Evolutionary conservation across 1,140 invertebrate species (phyloP), one percentile per base, ranked within the genome.

Genomic region (Glossosoma conforme): DNA sequence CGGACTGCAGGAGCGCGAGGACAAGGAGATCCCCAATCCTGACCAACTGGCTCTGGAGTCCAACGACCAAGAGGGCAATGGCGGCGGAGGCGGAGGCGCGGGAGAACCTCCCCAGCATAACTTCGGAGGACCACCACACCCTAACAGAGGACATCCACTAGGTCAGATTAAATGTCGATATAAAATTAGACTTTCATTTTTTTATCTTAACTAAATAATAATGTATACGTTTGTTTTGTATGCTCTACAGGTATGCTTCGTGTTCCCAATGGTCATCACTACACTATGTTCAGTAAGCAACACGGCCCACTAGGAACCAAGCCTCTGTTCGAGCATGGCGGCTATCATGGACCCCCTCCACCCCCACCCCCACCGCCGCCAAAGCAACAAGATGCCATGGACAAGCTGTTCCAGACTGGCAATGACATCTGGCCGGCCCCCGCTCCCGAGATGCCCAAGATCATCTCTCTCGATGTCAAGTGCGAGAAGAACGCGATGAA

Each of bases 401-500:
- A 74, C 21, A 72, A 74, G 52, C 65, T 73, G 2, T 73, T 69
- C 58, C 69, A 65, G n/a, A 69, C 67, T 9, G 78, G 79, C 36
- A 81, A 82, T n/a, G 89, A 92, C 44, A 81, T 85, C 2, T 93
- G 89, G 90, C 85, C 89, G 3, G 80, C 81, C 0, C 81, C 83
- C 0, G 81, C 82, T 2, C 84, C 81, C 9, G 91, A 93, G 56
- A 91, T 91, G 87, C 89, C 92, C 0, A 91, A 93, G 70, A 93
- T 94, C 41, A 82, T 91, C 2, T 89, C 88, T 2, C 70, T 95
- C 0, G 91, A 96, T 61, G 92, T 95, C 0, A 93, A 94, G 67
- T 96, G 93, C 68, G 92, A 95, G 68, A 95, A 94, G 64, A 93
- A 85, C 64, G 78, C 88, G 28, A 96, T 96, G 93, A 85, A 91